Evolutionary conservation across 1,140 invertebrate species (phyloP).

Genomic region (silkworm (Bombyx mori)): DNA sequence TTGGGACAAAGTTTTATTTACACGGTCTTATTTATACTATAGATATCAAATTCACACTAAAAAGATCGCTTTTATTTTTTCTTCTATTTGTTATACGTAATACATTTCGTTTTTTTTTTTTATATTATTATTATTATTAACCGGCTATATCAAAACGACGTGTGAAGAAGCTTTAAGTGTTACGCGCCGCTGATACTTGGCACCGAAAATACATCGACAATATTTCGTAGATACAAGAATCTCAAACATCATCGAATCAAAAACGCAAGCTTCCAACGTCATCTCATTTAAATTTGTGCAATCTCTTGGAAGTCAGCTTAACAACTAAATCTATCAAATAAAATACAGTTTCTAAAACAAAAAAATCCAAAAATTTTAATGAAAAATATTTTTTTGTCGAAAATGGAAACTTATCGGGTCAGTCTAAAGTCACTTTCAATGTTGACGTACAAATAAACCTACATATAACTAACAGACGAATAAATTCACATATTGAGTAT

Average conservation of each 20-base stretch:
- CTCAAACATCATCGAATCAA: conserved; percentile 41
- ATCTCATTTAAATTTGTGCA: conserved; percentile 48
- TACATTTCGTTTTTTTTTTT: conserved; percentile 1
- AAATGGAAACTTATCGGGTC: conserved; percentile 21
- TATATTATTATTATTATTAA: no score
- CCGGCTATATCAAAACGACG: no score
- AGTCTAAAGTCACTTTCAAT: conserved; percentile 50
- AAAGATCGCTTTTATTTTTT: conserved; percentile 25
- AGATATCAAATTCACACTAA: conserved; percentile 51
- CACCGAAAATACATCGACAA: conserved; percentile 23
- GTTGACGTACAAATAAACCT: conserved; percentile 1
- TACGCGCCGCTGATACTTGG: conserved; percentile 25
- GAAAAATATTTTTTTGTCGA: conserved; percentile 21
- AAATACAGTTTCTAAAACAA: conserved; percentile 39
- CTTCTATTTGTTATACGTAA: conserved; percentile 17
- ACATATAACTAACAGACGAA: conserved; percentile 35
- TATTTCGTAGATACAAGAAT: conserved; percentile 31
- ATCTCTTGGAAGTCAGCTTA: conserved; percentile 52
- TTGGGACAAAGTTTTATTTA: conserved; percentile 33
- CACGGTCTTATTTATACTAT: conserved; percentile 25
- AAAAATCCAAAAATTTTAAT: conserved; percentile 4
- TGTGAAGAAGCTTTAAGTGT: no score
- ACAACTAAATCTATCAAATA: conserved; percentile 40
- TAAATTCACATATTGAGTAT: conserved; percentile 63
- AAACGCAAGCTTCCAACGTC: conserved; percentile 25